Percentiles rank a stretch among this genome's conserved stretches.
These are phyloP conservation scores for Oophaga sylvatica DNA, from an alignment of 2,797 vertebrate species.

Conservation along the genomic window DNA sequence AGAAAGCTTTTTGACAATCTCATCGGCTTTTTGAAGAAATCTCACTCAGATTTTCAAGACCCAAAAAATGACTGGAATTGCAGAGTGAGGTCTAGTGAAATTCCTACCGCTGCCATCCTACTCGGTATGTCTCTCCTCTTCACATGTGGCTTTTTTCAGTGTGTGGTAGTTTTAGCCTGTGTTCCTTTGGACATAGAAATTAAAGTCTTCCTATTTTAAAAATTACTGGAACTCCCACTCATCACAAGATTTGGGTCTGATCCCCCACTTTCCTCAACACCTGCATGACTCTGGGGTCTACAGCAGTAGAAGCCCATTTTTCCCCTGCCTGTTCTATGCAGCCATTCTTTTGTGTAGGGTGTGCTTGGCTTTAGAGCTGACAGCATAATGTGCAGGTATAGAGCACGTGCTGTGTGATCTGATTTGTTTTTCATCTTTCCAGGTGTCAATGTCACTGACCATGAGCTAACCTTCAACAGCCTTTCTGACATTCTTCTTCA, in stretches of 20 bases:
- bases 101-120: slow-evolving; percentile 91
- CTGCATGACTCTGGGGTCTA: no score
- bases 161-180: background rate
- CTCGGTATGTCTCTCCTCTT: slow-evolving; percentile 77
- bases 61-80: slow-evolving; percentile 79
- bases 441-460: slow-evolving; percentile 97
- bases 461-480: slow-evolving; percentile 88
- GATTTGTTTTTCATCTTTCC: slow-evolving; percentile 6
- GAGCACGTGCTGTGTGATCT: background rate
- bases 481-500: slow-evolving; percentile 83
- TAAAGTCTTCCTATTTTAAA: background rate
- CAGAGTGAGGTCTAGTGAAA: slow-evolving; percentile 87
- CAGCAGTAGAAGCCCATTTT: no score
- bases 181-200: background rate
- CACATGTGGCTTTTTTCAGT: slow-evolving; percentile 34
- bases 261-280: no score
- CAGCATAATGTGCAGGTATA: background rate
- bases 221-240: no score
- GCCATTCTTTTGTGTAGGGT: no score
- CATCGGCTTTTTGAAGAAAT: slow-evolving; percentile 83
- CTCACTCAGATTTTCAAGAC: slow-evolving; percentile 74
- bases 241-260: no score
- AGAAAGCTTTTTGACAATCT: slow-evolving; percentile 87
- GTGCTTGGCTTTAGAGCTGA: background rate
- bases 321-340: background rate